Percentiles rank a stretch among this genome's conserved stretches.
Conservation (phyloP, 2,113 vertebrate species). For the Aegypius monachus region DNA sequence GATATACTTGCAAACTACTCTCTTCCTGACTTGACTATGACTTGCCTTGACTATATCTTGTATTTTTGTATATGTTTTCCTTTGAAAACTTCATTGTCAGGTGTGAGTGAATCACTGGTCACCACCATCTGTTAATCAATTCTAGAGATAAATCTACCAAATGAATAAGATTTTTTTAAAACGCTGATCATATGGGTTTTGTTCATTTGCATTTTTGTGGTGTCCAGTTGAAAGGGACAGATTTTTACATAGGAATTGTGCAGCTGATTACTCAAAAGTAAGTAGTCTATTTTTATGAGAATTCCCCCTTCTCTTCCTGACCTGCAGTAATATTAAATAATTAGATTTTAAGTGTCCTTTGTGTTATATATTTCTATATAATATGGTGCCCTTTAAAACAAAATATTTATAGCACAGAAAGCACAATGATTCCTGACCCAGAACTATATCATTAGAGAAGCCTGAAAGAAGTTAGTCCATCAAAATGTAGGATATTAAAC, state of each 20-base stretch:
- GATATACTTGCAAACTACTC: not conserved
- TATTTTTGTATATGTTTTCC: not conserved
- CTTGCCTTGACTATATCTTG: not conserved
- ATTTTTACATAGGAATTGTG: not conserved
- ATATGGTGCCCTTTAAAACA: not conserved
- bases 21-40: not conserved
- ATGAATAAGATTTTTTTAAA: not conserved
- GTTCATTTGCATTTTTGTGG: not conserved
- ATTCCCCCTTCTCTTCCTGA: not conserved
- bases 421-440: not conserved
- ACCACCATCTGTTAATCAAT: not conserved
- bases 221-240: not conserved
- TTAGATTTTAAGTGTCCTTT: conserved; percentile 1
- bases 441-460: not conserved
- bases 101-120: not conserved
- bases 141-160: not conserved
- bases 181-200: not conserved
- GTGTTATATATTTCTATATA: not conserved
- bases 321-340: not conserved
- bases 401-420: conserved; percentile 17
- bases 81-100: not conserved
- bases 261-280: not conserved
- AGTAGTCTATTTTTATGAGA: not conserved
- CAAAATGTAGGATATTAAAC: conserved; percentile 21
- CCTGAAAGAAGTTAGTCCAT: not conserved